Conservation (phyloP, 2,113 vertebrate genomes). For the Nesogale talazaci region DNA sequence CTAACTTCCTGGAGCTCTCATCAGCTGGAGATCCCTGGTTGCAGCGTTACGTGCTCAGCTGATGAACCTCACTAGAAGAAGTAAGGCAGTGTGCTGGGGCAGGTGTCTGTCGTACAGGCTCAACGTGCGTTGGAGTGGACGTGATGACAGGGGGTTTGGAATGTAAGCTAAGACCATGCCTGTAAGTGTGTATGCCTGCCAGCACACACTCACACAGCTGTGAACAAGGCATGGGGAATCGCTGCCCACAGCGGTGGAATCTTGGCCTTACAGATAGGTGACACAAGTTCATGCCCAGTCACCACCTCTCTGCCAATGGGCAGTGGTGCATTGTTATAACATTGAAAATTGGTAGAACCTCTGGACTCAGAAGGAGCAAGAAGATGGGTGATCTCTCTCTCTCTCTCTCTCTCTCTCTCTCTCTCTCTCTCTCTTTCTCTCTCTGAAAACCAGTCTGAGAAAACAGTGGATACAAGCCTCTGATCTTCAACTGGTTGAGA, state of each 20-base stretch:
- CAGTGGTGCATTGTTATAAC: background rate
- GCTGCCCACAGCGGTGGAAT: background rate
- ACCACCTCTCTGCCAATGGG: background rate
- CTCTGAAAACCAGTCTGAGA: background rate
- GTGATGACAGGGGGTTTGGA: no score
- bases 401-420: no score
- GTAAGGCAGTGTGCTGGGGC: no score
- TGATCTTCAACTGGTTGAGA: no score
- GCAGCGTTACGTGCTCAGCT: no score
- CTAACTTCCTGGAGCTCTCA: no score
- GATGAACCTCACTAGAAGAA: no score
- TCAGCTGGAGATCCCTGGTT: no score
- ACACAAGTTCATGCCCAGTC: background rate
- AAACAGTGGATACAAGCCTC: background rate
- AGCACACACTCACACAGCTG: background rate
- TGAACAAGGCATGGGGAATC: background rate
- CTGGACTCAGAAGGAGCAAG: background rate
- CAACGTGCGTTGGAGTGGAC: no score
- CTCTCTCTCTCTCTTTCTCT: no score
- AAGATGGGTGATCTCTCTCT: background rate
- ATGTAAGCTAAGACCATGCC: no score
- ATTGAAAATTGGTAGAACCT: background rate
- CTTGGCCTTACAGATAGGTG: background rate
- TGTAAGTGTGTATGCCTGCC: background rate
- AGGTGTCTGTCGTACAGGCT: no score